Evolutionary conservation across 1,140 invertebrate genomes (phyloP), one percentile per base, ranked within the genome.

Genomic region (Mylabris phalerata): DNA sequence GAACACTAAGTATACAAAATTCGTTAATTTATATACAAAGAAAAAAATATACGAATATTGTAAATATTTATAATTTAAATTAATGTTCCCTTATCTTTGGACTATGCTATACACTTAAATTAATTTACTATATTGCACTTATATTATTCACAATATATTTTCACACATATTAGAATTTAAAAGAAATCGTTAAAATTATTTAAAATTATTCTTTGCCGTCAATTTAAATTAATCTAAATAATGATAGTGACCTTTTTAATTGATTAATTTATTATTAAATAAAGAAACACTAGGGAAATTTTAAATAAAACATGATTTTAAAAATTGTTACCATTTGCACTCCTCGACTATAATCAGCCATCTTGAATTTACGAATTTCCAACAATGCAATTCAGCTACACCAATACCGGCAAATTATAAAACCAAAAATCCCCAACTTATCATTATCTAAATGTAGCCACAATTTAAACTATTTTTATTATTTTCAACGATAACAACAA

Each of bases 301-400:
- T 42, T 10, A 42, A 42, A n/a, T 42, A 55, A 61, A 61, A 64
- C 55, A 61, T 48, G 24, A 46, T 63, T 57, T 64, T 64, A 46
- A n/a, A 24, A 27, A 60, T 55, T 44, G 46, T 64, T 56, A 41
- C 55, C 48, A 54, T 63, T 66, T 56, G 59, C 52, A 65, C 62
- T 66, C 57, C 50, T 52, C 54, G 50, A 59, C 50, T 41, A 57
- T 25, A 54, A 57, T 50, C 60, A 59, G 66, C 66, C 66, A 68
- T 68, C 61, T 68, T 68, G 54, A 43, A 64, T 60, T 56, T 32
- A 32, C 7, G 32, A 47, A 64, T 66, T 64, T 67, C 66, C 66
- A 66, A 67, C 61, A 67, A 64, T 66, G 66, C 66, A 62, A 19
- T 48, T 45, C 51, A 42, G 42, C 45, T 38, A 11, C 45, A 19